These are phyloP conservation scores for Cynopterus sphinx DNA, from an alignment of 2,797 vertebrate species.

Conservation along the genomic window DNA sequence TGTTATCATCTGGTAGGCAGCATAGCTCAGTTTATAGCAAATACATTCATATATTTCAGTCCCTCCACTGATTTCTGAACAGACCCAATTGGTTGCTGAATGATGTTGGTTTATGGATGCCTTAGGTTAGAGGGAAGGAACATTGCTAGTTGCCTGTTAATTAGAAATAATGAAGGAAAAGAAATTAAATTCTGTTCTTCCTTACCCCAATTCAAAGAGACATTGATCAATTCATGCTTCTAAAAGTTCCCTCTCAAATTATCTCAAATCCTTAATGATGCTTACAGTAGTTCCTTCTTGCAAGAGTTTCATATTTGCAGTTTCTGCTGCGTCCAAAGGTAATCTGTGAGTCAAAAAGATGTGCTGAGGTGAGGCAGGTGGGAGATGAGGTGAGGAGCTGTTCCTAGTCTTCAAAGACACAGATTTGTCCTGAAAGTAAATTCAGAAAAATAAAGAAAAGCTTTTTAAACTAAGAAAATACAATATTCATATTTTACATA, in stretches of 20 bases:
- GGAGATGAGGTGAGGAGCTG: background rate
- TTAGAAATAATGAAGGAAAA: constrained; percentile 61
- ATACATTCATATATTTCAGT: background rate
- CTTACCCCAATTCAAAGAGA: constrained; percentile 43
- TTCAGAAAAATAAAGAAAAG: constrained; percentile 17
- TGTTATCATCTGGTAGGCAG: background rate
- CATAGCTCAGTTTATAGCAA: background rate
- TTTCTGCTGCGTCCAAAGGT: background rate
- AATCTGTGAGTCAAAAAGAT: constrained; percentile 3
- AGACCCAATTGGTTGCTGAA: background rate
- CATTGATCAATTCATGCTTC: constrained; percentile 53
- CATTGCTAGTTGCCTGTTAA: constrained; percentile 31
- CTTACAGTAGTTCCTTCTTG: background rate
- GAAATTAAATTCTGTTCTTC: constrained; percentile 54
- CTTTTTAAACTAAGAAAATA: constrained; percentile 33
- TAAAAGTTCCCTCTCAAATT: constrained; percentile 42
- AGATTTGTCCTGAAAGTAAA: constrained; percentile 6
- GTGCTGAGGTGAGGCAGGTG: background rate
- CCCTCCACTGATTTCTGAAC: background rate
- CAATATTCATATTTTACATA: constrained; percentile 50
- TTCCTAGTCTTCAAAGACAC: background rate
- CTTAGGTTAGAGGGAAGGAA: background rate
- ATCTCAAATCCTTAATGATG: constrained; percentile 25
- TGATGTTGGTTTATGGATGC: background rate
- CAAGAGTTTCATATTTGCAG: background rate